Percentiles rank a stretch among this genome's conserved stretches.
These are phyloP conservation scores for Megaustenia siamemsis DNA, from an alignment of 2,888 invertebrate species.

Conservation along the genomic window DNA sequence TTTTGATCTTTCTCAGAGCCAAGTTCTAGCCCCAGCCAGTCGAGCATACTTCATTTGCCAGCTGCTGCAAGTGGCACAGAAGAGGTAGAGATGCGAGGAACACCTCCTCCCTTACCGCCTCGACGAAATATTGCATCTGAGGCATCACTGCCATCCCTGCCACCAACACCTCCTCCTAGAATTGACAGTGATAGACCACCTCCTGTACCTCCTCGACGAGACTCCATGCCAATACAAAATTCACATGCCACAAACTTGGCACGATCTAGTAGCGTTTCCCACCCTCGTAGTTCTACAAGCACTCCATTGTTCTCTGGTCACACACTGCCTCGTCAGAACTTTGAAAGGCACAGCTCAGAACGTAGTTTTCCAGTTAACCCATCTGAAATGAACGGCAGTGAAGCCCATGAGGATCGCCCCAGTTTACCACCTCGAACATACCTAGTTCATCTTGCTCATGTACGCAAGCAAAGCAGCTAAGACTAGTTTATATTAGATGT, in stretches of 20 bases:
- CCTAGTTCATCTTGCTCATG: conserved; percentile 28
- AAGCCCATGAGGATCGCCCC: conserved; percentile 26
- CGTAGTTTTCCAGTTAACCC: conserved; percentile 25
- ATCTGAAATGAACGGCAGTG: conserved; percentile 18
- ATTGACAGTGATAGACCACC: conserved; percentile 83
- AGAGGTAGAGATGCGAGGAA: conserved; percentile 57
- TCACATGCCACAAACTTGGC: background rate
- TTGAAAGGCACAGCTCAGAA: conserved; percentile 42
- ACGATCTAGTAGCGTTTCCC: conserved; percentile 46
- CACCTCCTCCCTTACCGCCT: conserved; percentile 71
- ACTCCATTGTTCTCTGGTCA: background rate
- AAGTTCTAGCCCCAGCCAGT: conserved; percentile 48
- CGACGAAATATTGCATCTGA: conserved; percentile 77
- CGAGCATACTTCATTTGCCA: conserved; percentile 29
- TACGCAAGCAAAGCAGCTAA: conserved; percentile 23
- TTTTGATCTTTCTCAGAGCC: conserved; percentile 26
- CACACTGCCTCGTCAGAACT: conserved; percentile 34
- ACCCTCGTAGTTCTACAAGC: conserved; percentile 56
- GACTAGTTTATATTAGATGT: background rate
- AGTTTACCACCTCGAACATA: conserved; percentile 43
- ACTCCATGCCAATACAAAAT: conserved; percentile 59
- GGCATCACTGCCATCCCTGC: conserved; percentile 77
- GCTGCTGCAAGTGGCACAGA: conserved; percentile 53
- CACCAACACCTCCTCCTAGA: conserved; percentile 85
- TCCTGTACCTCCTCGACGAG: conserved; percentile 84